Conservation (phyloP, 2,113 vertebrate genomes). For the Phaethon lepturus region DNA sequence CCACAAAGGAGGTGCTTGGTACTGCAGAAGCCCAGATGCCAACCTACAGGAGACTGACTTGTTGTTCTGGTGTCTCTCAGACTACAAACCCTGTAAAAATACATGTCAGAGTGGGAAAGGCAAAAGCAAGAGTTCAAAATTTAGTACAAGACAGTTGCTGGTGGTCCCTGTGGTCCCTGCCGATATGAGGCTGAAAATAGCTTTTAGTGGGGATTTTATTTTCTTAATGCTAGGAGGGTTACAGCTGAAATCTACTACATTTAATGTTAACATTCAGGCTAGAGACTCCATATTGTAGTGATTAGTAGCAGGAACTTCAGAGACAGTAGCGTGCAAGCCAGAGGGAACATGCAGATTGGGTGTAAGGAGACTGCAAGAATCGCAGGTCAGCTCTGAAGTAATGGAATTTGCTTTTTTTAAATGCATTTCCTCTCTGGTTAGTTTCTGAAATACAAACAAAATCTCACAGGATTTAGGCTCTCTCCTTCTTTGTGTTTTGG, state of each 20-base stretch:
- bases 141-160: neutral
- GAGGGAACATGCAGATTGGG: neutral
- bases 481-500: slow-evolving; percentile 2
- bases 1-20: neutral
- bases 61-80: neutral
- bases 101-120: neutral
- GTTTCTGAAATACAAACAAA: slow-evolving; percentile 51
- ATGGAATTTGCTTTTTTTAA: neutral
- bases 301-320: slow-evolving; percentile 59
- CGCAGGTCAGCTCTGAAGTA: slow-evolving; percentile 23
- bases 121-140: neutral
- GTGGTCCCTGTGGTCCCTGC: slow-evolving; percentile 35
- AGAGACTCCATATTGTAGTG: slow-evolving; percentile 42
- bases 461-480: slow-evolving; percentile 28
- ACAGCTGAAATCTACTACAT: slow-evolving; percentile 30
- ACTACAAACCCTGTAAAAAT: neutral
- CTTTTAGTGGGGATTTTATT: slow-evolving; percentile 5
- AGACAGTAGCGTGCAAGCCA: slow-evolving; percentile 25
- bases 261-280: slow-evolving; percentile 51
- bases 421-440: slow-evolving; percentile 23
- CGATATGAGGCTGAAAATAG: neutral
- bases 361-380: neutral
- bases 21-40: neutral
- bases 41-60: neutral
- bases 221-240: slow-evolving; percentile 37